A percentile compares a stretch with the other conserved stretches of the same genome.
Conservation (phyloP, 2,797 vertebrate genomes). For the Gouania willdenowi region DNA sequence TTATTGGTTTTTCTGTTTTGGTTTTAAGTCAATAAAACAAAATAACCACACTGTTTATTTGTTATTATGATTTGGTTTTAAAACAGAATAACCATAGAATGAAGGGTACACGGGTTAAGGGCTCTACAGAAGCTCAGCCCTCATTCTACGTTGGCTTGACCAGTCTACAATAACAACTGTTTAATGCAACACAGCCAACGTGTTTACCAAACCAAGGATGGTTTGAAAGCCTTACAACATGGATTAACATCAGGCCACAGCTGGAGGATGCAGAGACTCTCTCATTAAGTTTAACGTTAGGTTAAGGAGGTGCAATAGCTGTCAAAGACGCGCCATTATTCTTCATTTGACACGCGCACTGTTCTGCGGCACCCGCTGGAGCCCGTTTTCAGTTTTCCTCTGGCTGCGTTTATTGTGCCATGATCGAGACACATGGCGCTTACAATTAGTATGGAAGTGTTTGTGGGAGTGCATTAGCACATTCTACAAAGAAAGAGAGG, state of each 20-base stretch:
- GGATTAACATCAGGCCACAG: slow-evolving; percentile 39
- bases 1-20: too few relatives aligned
- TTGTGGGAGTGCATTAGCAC: slow-evolving; percentile 20
- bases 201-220: slow-evolving; percentile 8
- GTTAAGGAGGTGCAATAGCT: slow-evolving; percentile 15
- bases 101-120: too few relatives aligned
- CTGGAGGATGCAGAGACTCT: slow-evolving; percentile 38
- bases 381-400: too few relatives aligned
- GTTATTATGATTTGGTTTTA: too few relatives aligned
- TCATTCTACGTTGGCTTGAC: too few relatives aligned
- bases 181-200: slow-evolving; percentile 14
- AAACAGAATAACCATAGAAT: too few relatives aligned
- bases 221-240: background rate
- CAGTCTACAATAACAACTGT: too few relatives aligned
- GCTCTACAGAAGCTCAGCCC: too few relatives aligned
- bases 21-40: too few relatives aligned
- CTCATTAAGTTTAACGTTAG: slow-evolving; percentile 33
- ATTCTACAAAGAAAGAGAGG: slow-evolving; percentile 3
- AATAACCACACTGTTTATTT: too few relatives aligned
- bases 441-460: slow-evolving; percentile 30
- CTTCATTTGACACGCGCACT: slow-evolving; percentile 35
- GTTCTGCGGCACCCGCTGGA: slow-evolving; percentile 7
- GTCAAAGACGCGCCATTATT: slow-evolving; percentile 32
- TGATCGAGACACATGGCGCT: slow-evolving; percentile 39
- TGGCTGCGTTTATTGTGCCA: slow-evolving; percentile 11